Evolutionary conservation across 2,888 invertebrate genomes (phyloP), one percentile per base, ranked within the genome.

Genomic region (Tachina lurida): DNA sequence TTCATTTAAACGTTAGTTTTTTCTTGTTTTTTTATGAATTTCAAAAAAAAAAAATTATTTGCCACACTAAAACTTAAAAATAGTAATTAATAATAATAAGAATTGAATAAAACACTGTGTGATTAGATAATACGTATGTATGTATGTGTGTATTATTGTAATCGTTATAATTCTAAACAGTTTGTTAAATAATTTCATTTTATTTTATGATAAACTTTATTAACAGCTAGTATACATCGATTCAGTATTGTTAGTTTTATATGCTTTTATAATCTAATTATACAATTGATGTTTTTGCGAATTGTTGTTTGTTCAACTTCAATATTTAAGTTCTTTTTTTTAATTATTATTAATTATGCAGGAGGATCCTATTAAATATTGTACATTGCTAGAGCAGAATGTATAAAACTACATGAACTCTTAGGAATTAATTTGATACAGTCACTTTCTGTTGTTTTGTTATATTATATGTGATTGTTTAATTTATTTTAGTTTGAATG

Each of bases 361-460:
- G 19, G 31, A 70, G 13, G 47, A 17, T 31, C 17, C 41, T 31
- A 31, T 31, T 22, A 58, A 60, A 73, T 58, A 56, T 67, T 54
- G 54, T 76, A 68, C 60, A 71, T 65, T 73, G 65, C 73, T 78
- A 78, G 41, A 81, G 77, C 45, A 67, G 47, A 73, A 84, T 84
- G 83, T 84, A 84, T 78, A 84, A 84, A 84, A 84, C 83, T 84
- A 84, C 83, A 84, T 78, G 54, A 73, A 74, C 54, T 78, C 45
- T 68, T 68, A 78, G 83, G 65, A 83, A 83, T 77, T 65, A 65
- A 71, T 67, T 65, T 67, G 65, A 67, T 78, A 67, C 65, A 65
- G 65, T 84, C 77, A 70, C 58, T 67, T 82, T 56, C 19, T 60
- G 31, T 52, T 70, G 62, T 43, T n/a, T 52, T 70, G 62, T 52